Conservation (phyloP, 2,888 invertebrate species). For the Trilocha varians region DNA sequence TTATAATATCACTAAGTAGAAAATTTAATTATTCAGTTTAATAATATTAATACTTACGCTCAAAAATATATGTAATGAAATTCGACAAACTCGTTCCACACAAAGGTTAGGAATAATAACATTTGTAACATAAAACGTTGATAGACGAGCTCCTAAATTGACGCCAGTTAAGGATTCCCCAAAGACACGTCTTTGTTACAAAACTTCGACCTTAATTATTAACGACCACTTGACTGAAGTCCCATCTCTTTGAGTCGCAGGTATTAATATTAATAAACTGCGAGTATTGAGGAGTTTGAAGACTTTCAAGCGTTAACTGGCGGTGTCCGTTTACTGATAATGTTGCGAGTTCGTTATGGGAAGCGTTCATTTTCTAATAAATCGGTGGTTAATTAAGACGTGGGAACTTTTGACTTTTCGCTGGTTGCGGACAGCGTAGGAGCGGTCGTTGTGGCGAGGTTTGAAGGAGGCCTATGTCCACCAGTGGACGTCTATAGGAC, state of each 20-base stretch:
- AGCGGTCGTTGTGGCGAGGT: too few relatives aligned
- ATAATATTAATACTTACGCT: too few relatives aligned
- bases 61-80: constrained; percentile 21
- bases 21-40: constrained; percentile 46
- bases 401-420: too few relatives aligned
- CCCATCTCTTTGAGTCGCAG: background rate
- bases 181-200: constrained; percentile 2
- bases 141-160: constrained; percentile 4
- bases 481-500: too few relatives aligned
- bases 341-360: too few relatives aligned
- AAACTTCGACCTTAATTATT: constrained; percentile 4
- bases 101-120: constrained; percentile 24
- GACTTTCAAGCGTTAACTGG: too few relatives aligned
- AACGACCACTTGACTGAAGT: background rate
- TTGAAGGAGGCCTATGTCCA: too few relatives aligned
- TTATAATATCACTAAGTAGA: too few relatives aligned
- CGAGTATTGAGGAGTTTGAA: background rate
- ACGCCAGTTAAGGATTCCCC: constrained; percentile 2
- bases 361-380: too few relatives aligned
- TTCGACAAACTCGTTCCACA: constrained; percentile 18
- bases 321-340: too few relatives aligned
- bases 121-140: constrained; percentile 22
- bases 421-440: too few relatives aligned
- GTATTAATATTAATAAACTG: background rate
- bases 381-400: too few relatives aligned